Percentiles rank a stretch among this genome's conserved stretches.
Conservation (phyloP, 2,113 vertebrate genomes). For the Laterallus jamaicensis region DNA sequence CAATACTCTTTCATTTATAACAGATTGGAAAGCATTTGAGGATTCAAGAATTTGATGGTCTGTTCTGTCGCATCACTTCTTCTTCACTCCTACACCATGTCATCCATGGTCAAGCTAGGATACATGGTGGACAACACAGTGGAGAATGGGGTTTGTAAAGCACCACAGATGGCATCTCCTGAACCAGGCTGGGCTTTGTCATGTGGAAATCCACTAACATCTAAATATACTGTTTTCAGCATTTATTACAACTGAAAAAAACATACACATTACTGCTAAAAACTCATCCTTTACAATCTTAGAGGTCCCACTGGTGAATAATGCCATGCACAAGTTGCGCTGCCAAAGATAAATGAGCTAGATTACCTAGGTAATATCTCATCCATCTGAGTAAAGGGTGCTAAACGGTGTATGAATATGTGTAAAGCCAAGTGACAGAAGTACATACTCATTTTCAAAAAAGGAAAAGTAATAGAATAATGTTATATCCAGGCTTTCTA, state of each 20-base stretch:
- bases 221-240: neutral
- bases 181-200: neutral
- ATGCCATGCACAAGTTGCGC: neutral
- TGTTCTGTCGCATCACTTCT: neutral
- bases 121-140: accelerated
- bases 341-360: constrained; percentile 25
- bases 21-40: neutral
- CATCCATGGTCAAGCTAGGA: neutral
- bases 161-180: neutral
- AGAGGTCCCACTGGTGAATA: neutral
- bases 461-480: constrained; percentile 22
- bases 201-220: neutral
- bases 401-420: neutral
- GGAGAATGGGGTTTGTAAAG: neutral
- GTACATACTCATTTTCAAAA: neutral
- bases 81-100: neutral
- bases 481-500: neutral
- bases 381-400: neutral
- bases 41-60: neutral
- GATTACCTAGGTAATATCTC: neutral
- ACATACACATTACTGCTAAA: neutral
- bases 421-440: constrained; percentile 6
- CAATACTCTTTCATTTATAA: neutral
- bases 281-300: neutral
- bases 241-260: neutral